Evolutionary conservation across 30 jellyfish, hydroid and myxozoan species (phyloP), one percentile per base, ranked within the genome.

Genomic region (Aurelia sp.): DNA sequence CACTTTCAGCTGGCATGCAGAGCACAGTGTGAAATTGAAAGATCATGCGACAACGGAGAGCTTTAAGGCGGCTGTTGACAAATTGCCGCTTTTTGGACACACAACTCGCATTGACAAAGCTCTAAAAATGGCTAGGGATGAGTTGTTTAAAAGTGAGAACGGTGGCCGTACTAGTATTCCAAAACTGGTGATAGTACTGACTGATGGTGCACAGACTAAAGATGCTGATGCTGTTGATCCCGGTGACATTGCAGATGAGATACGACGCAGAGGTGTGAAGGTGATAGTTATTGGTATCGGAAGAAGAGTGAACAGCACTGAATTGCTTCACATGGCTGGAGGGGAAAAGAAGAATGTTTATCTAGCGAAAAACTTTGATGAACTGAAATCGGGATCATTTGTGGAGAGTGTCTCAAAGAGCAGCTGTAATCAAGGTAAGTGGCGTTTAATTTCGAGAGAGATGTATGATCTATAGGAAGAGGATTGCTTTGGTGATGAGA

Each of bases 41-140:
- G 93, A 85, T 55, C 81, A 77, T 74, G 57, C 72, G 6, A 80
- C 59, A 35, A 50, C 78, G 20, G 50, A 41, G 40, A 73, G 70
- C 52, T 91, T 91, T 81, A 72, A 86, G 61, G 84, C 64, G 63
- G 96, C 96, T 13, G 98, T 91, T 7, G 96, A 91, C 88, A 58
- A 71, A 41, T 60, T 91, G 31, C 96, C 98, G 30, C 82, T 91
- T 58, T 63, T 91, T 82, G 96, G 96, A 7, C 67, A 68, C 63
- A 91, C 98, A 47, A 91, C 98, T 17, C 80, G 98, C 72, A 91
- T 91, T 51, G 98, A 91, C 88, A 91, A 81, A 77, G 97, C 96
- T 55, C 87, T 91, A 4, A 86, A 63, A 52, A 81, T 85, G 18
- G 96, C 90, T 10, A 68, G 80, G 35, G 85, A 91, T 3, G 92